These are phyloP conservation scores for Hydrolagus affinis DNA, from an alignment of 2,113 vertebrate genomes.

Conservation along the genomic window DNA sequence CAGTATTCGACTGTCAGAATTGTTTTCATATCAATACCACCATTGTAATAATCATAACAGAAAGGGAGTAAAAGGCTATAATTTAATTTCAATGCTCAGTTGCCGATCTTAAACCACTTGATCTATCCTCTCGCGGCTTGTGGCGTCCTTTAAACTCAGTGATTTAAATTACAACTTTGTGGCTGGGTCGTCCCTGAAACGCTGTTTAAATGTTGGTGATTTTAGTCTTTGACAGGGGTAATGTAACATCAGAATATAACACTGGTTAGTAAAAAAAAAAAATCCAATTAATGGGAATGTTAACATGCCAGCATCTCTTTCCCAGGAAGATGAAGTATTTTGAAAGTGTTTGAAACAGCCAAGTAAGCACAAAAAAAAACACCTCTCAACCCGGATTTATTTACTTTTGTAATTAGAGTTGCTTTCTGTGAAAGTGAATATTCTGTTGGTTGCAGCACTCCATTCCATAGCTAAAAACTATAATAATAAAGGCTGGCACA, in stretches of 20 bases:
- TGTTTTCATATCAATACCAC: background rate
- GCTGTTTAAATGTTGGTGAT: background rate
- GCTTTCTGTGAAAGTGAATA: background rate
- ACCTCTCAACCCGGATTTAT: background rate
- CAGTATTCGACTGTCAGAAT: background rate
- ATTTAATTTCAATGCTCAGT: conserved; percentile 11
- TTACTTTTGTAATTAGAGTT: conserved; percentile 9
- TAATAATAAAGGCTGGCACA: background rate
- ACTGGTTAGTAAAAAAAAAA: background rate
- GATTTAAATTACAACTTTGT: background rate
- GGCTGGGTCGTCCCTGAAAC: background rate
- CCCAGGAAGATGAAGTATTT: conserved; percentile 12
- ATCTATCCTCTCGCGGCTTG: background rate
- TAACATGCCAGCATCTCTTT: conserved; percentile 9
- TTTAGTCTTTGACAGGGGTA: conserved; percentile 23
- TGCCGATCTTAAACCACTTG: background rate
- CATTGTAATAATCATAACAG: conserved; percentile 16
- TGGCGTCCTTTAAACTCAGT: background rate
- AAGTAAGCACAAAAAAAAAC: background rate
- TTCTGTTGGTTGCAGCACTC: background rate
- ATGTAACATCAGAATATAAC: conserved; percentile 13
- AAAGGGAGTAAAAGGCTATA: conserved; percentile 8
- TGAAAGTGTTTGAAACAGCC: background rate
- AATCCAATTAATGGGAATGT: conserved; percentile 26
- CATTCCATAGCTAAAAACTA: background rate